Evolutionary conservation across 2,888 invertebrate species (phyloP).

Genomic region (Cephus pulcher): DNA sequence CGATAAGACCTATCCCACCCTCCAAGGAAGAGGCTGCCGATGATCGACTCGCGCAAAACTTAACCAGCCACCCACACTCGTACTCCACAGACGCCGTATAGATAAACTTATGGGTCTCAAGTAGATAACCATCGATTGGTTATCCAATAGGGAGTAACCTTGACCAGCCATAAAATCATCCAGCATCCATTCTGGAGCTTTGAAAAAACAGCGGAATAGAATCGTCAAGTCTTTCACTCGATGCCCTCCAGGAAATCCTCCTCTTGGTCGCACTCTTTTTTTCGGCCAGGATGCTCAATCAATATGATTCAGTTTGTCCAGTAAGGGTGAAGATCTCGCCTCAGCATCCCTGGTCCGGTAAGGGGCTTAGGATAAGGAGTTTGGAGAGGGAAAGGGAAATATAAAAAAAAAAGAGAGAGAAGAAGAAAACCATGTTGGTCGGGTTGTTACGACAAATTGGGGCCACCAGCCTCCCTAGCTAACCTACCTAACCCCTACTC

Average conservation of each 20-base stretch:
- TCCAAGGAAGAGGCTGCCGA: constrained; percentile 13
- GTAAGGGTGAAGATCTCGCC: constrained; percentile 35
- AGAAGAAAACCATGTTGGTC: constrained; percentile 39
- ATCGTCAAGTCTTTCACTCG: neutral
- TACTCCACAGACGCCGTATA: neutral
- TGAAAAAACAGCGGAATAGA: neutral
- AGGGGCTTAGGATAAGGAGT: constrained; percentile 52
- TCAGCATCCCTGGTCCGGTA: neutral
- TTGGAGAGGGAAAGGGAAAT: constrained; percentile 21
- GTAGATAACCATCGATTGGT: neutral
- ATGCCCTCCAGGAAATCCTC: neutral
- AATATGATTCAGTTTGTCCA: constrained; percentile 61
- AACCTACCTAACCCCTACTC: constrained; percentile 43
- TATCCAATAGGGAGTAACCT: neutral
- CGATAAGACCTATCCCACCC: constrained; percentile 33
- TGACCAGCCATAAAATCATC: neutral
- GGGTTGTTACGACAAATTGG: constrained; percentile 65
- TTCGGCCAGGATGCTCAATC: constrained; percentile 53
- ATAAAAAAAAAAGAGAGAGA: neutral
- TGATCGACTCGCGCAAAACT: constrained; percentile 21
- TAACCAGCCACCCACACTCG: neutral
- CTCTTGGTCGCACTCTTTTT: constrained; percentile 16
- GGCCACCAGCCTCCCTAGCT: constrained; percentile 51
- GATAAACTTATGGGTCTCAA: neutral
- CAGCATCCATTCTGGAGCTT: neutral